A percentile compares a stretch with the other conserved stretches of the same genome.
Conservation (phyloP, 2,888 invertebrate species). For the Meiosimyza platycephala region DNA sequence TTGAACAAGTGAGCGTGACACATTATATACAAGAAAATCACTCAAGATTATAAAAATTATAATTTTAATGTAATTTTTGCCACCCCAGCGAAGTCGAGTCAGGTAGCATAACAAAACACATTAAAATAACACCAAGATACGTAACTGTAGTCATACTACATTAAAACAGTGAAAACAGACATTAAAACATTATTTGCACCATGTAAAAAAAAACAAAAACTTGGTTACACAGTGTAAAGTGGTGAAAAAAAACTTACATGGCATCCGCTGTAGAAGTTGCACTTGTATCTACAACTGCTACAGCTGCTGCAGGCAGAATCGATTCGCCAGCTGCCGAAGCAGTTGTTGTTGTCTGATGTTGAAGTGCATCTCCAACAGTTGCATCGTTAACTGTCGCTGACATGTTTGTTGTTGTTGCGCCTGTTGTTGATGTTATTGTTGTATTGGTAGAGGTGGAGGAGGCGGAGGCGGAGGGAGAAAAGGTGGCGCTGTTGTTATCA, state of each 20-base stretch:
- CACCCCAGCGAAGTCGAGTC: too few relatives aligned
- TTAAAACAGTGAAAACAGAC: too few relatives aligned
- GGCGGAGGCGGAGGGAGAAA: slow-evolving; percentile 40
- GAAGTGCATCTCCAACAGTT: slow-evolving; percentile 30
- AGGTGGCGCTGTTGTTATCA: slow-evolving; percentile 29
- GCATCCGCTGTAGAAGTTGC: slow-evolving; percentile 43
- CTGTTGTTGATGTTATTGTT: slow-evolving; percentile 40
- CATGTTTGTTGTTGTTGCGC: slow-evolving; percentile 41
- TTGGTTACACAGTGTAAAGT: neutral
- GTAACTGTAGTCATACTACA: too few relatives aligned
- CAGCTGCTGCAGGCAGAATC: slow-evolving; percentile 37
- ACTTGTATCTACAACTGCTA: slow-evolving; percentile 40
- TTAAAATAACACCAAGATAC: too few relatives aligned
- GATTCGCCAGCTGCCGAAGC: slow-evolving; percentile 33
- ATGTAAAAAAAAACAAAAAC: neutral
- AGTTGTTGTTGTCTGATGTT: slow-evolving; percentile 37
- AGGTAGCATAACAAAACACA: too few relatives aligned
- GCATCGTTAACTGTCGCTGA: slow-evolving; percentile 30
- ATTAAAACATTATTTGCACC: too few relatives aligned
- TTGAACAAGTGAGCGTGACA: too few relatives aligned
- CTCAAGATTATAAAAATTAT: too few relatives aligned
- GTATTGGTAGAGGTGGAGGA: slow-evolving; percentile 34
- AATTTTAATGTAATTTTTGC: too few relatives aligned
- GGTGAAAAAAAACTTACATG: slow-evolving; percentile 47
- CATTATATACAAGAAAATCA: too few relatives aligned